These are phyloP conservation scores for Gadus macrocephalus DNA, from an alignment of 2,113 vertebrate genomes.

Conservation along the genomic window DNA sequence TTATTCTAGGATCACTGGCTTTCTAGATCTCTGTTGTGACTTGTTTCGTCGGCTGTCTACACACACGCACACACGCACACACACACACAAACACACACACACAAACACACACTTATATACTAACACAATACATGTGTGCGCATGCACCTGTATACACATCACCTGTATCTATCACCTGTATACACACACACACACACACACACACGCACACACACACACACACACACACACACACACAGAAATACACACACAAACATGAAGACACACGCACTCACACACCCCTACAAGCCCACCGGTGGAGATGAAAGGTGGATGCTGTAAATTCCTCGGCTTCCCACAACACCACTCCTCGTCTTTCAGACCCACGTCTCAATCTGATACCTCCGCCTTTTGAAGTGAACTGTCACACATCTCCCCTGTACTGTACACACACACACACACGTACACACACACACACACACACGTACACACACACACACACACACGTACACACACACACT, in stretches of 20 bases:
- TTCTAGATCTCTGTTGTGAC: conserved; percentile 66
- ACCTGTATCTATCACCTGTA: too few species aligned
- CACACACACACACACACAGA: neutral
- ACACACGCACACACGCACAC: conserved; percentile 3
- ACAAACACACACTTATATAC: neutral
- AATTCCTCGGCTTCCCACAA: conserved; percentile 72
- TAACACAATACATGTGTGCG: neutral
- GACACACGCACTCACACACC: conserved; percentile 3
- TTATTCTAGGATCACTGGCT: conserved; percentile 47
- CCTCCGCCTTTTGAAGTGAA: conserved; percentile 63
- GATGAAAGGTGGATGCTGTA: conserved; percentile 76
- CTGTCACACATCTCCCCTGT: conserved; percentile 42
- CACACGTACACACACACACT: too few species aligned
- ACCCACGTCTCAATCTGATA: conserved; percentile 76
- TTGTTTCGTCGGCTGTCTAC: conserved; percentile 37
- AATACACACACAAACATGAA: neutral
- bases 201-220: neutral
- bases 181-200: neutral
- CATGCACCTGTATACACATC: neutral
- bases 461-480: too few species aligned
- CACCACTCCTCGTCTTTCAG: conserved; percentile 69
- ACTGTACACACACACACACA: conserved; percentile 9
- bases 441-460: neutral
- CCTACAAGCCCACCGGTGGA: conserved; percentile 69
- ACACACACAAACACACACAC: neutral